Percentiles rank a stretch among this genome's conserved stretches.
These are phyloP conservation scores for Drosophila eohydei DNA, from an alignment of 2,888 invertebrate genomes.

Conservation along the genomic window DNA sequence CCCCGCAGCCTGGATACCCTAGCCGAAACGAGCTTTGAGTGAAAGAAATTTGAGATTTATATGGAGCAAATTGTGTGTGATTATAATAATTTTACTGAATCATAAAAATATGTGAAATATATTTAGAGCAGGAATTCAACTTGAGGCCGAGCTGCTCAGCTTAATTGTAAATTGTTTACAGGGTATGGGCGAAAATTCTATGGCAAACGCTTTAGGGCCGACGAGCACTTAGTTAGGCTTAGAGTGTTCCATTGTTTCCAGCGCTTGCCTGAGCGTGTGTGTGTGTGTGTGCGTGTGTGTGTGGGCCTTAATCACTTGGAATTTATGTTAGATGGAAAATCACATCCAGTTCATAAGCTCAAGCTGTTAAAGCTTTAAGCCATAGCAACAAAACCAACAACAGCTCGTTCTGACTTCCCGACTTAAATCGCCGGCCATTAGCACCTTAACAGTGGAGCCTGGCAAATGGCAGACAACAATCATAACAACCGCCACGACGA, in stretches of 20 bases:
- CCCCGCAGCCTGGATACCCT: not conserved
- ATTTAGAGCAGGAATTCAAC: too few species aligned
- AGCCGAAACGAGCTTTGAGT: too few species aligned
- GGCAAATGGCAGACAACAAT: constrained; percentile 14
- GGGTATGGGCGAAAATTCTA: constrained; percentile 34
- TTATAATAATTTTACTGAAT: not conserved
- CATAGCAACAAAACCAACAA: constrained; percentile 18
- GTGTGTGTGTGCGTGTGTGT: constrained; percentile 19
- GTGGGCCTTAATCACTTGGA: constrained; percentile 38
- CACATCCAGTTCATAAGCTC: constrained; percentile 15
- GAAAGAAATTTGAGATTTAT: not conserved
- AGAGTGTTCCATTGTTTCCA: constrained; percentile 61
- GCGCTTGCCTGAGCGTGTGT: constrained; percentile 13
- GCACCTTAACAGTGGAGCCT: constrained; percentile 35
- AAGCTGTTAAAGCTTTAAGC: constrained; percentile 22
- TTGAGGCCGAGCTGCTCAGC: not conserved
- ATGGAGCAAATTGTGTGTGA: not conserved
- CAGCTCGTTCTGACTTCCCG: constrained; percentile 27
- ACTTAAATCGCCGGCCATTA: constrained; percentile 39
- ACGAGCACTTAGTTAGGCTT: constrained; percentile 58
- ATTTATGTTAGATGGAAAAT: constrained; percentile 32
- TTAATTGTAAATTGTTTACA: constrained; percentile 6
- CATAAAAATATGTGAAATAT: not conserved
- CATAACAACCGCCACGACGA: constrained; percentile 8
- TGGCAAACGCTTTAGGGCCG: constrained; percentile 25